phyloP scores from a whole-genome alignment of 2,888 invertebrate species.

The Parnassius orleans region DNA sequence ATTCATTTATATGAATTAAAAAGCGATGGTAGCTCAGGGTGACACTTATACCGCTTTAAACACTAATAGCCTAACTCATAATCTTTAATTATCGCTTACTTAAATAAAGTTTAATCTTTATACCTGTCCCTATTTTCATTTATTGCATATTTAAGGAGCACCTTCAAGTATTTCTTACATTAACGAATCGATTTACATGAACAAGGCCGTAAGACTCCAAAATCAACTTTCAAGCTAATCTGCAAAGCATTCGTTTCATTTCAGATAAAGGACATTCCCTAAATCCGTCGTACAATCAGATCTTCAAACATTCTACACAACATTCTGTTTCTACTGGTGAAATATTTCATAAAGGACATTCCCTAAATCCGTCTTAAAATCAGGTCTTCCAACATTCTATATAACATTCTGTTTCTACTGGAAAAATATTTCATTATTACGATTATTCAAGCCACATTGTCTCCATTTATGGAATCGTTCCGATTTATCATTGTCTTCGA shows the following conservation, averaged over 20 bases:
- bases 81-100: no score
- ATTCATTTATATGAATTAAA: no score
- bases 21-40: no score
- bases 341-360: constrained; percentile 15
- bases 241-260: constrained; percentile 2
- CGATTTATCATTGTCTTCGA: constrained; percentile 10
- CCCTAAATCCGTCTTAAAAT: background rate
- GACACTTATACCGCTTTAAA: no score
- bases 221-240: background rate
- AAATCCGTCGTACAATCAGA: constrained; percentile 4
- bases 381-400: constrained; percentile 4
- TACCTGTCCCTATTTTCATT: no score
- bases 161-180: no score
- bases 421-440: constrained; percentile 3
- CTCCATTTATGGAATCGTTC: constrained; percentile 4
- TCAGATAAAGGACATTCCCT: constrained; percentile 14
- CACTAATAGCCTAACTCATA: no score
- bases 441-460: constrained; percentile 3
- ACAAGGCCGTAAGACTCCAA: background rate
- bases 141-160: no score
- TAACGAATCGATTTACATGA: no score
- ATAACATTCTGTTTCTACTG: constrained; percentile 7
- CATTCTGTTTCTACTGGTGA: constrained; percentile 12
- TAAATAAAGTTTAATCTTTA: no score
- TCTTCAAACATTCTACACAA: constrained; percentile 2